These are phyloP conservation scores for Edolisoma coerulescens DNA, from an alignment of 2,113 vertebrate species.

Conservation along the genomic window DNA sequence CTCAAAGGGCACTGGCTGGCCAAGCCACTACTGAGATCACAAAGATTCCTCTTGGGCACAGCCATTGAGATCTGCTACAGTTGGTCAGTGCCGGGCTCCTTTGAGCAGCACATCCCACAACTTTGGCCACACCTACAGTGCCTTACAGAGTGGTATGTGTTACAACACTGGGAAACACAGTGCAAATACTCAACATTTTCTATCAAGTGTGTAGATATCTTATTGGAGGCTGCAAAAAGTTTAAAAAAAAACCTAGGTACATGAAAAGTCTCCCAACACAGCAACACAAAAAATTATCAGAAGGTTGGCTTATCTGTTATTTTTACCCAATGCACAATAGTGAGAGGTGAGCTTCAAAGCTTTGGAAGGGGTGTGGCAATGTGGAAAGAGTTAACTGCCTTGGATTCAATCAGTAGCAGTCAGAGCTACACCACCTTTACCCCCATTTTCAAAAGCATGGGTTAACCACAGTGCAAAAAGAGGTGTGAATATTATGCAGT, in stretches of 20 bases:
- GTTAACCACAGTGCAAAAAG: background rate
- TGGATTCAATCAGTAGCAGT: background rate
- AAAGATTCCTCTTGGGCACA: background rate
- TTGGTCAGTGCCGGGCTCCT: rapidly evolving
- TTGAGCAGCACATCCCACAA: background rate
- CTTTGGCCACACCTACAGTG: background rate
- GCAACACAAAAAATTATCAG: background rate
- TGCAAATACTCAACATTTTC: background rate
- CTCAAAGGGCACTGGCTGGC: background rate
- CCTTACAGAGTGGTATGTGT: rapidly evolving
- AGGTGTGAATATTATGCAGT: background rate
- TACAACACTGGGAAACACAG: background rate
- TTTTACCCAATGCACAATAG: background rate
- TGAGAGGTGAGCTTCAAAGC: background rate
- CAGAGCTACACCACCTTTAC: background rate
- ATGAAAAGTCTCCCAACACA: background rate
- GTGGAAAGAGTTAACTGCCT: background rate
- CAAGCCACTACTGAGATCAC: background rate
- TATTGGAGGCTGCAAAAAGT: background rate
- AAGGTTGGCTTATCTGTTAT: background rate
- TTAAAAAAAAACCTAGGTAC: background rate
- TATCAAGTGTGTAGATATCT: background rate
- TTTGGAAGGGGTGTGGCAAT: background rate
- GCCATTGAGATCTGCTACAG: background rate
- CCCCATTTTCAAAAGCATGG: background rate